Evolutionary conservation across 2,113 vertebrate genomes (phyloP).

Genomic region (Ammodytes dubius): DNA sequence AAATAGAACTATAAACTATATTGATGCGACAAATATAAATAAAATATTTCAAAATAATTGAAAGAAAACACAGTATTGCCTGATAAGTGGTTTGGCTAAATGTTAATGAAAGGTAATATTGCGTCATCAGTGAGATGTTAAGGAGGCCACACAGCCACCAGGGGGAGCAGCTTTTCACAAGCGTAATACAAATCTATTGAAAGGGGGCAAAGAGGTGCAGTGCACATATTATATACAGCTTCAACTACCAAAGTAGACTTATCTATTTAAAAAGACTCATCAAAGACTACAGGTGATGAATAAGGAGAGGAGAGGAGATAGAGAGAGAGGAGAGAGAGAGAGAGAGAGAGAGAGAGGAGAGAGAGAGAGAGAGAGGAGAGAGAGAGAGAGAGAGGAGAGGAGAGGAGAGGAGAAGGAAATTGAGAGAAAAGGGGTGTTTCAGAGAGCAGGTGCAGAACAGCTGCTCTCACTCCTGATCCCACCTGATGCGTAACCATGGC

Average conservation of each 20-base stretch:
- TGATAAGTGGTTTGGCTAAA: neutral
- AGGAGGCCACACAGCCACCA: slow-evolving; percentile 15
- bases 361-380: neutral
- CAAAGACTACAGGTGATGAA: neutral
- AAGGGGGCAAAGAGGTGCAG: neutral
- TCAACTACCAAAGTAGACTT: neutral
- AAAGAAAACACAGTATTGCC: neutral
- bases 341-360: neutral
- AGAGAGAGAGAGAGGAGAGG: neutral
- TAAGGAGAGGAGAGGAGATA: neutral
- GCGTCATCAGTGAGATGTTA: neutral
- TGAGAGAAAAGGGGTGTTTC: neutral
- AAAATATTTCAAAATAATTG: neutral
- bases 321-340: neutral
- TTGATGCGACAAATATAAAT: neutral
- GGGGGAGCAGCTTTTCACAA: slow-evolving; percentile 42
- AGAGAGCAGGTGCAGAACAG: slow-evolving; percentile 68
- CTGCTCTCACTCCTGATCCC: slow-evolving; percentile 58
- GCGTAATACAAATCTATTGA: neutral
- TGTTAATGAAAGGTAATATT: neutral
- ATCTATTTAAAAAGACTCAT: neutral
- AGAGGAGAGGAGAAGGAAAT: neutral
- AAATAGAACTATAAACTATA: neutral
- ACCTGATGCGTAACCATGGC: slow-evolving; percentile 77
- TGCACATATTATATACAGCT: neutral